Evolutionary conservation across 2,888 invertebrate species (phyloP).

Genomic region (Eucriotettix oculatus): DNA sequence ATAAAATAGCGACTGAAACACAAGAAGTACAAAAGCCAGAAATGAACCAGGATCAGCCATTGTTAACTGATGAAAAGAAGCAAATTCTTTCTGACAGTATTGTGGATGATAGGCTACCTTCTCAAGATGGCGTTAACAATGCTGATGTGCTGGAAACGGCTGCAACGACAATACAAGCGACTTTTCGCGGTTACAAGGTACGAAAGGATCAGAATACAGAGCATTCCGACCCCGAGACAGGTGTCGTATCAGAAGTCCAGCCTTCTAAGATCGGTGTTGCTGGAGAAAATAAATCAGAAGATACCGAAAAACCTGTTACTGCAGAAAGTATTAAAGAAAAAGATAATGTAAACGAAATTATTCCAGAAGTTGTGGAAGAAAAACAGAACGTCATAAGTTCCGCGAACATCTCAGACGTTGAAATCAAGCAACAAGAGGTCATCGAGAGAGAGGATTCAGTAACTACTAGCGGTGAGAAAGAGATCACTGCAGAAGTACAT

Average conservation of each 20-base stretch:
- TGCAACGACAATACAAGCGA: conserved; percentile 14
- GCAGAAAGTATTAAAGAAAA: background rate
- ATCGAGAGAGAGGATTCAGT: background rate
- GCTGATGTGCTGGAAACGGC: conserved; percentile 12
- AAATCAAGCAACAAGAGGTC: background rate
- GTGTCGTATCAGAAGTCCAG: background rate
- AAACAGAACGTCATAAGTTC: background rate
- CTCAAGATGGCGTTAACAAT: background rate
- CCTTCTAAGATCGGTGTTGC: background rate
- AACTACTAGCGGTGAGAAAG: background rate
- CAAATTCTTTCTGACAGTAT: background rate
- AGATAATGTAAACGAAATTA: background rate
- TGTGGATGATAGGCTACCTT: background rate
- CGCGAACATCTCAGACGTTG: background rate
- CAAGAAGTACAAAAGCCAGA: conserved; percentile 14
- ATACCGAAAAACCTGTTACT: background rate
- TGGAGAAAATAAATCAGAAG: background rate
- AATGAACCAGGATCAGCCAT: conserved; percentile 12
- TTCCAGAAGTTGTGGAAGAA: background rate
- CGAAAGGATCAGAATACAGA: conserved; percentile 9
- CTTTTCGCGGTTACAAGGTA: conserved; percentile 14
- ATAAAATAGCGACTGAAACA: conserved; percentile 9
- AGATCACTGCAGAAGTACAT: background rate
- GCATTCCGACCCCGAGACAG: background rate
- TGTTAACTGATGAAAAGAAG: background rate